Base-by-base conservation (phyloP, 92 coral and sea anemone species). In the Epizoanthus illoricatus region DNA sequence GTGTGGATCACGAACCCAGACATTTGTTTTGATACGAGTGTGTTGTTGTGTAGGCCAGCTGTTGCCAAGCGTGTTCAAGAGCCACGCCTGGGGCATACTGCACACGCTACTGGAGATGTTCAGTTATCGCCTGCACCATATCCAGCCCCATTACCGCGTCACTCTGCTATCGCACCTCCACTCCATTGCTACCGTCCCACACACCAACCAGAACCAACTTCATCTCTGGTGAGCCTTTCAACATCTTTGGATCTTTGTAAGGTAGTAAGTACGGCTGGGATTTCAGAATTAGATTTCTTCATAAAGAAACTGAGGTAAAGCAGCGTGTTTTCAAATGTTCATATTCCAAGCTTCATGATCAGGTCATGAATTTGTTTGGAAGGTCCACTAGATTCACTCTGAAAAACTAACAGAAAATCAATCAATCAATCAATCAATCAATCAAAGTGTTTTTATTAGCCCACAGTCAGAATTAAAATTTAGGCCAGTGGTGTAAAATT, bases 11-110 rank as follows among this genome's bases (percentile, higher is more conserved):
- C 2, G 36, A 28, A 28, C 2, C 36, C 36, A 28, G 36, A 28
- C 36, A 20, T 65, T 12, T 65, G 11, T 33, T 65, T 11, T 33
- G 28, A 33, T 65, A 10, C 28, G 15, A 55, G 6, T 49, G 65
- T 7, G 17, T 45, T 57, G 23, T 3, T n/a, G 43, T 73, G 15
- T 71, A 96, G 99, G 93, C 57, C 81, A 91, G 39, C 87, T 96
- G 19, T 92, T 96, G 15, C 99, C 99, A 7, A 86, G 54, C 74
- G 98, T 96, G 23, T 93, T 93, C 80, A 93, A 96, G 88, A 91
- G 84, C 81, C 97, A 96, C 66, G 98, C 98, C 10, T 96, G 99
- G 99, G 99, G 99, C 58, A 93, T 96, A 41, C 91, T 96, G 9
- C 97, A 96, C 86, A 96, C 97, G 11, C 57, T 96, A 13, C 87